phyloP scores from a whole-genome alignment of 2,888 invertebrate genomes.

The Coronaproctus castanopsis region DNA sequence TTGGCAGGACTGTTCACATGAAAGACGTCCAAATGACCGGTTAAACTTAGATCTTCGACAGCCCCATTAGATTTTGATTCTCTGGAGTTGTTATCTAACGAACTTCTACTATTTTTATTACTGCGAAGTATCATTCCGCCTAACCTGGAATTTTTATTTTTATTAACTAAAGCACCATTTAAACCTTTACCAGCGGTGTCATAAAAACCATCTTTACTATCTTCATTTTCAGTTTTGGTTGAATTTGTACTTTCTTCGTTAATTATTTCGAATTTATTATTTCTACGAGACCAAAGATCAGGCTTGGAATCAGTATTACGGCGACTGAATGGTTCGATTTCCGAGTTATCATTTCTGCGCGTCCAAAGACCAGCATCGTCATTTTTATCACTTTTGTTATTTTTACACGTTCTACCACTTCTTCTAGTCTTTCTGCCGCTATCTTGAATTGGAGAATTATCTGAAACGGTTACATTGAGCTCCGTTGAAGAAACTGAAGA shows the following conservation, averaged over 20 bases:
- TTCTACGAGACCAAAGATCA: background rate
- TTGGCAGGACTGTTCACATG: constrained; percentile 12
- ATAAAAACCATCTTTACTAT: background rate
- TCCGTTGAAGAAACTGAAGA: background rate
- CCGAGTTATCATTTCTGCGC: background rate
- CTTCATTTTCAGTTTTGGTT: background rate
- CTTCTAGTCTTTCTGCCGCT: background rate
- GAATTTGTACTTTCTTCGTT: background rate
- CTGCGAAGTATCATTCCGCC: too few species aligned
- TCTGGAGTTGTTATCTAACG: background rate
- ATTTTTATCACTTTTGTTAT: too few species aligned
- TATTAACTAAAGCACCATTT: background rate
- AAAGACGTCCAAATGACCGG: constrained; percentile 13
- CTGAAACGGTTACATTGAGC: background rate
- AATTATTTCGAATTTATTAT: background rate
- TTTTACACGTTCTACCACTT: too few species aligned
- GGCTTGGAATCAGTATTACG: background rate
- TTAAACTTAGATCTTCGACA: constrained; percentile 12
- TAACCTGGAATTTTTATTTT: background rate
- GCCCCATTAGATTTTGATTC: background rate
- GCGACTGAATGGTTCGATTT: too few species aligned
- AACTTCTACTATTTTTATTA: too few species aligned
- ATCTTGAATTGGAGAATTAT: background rate
- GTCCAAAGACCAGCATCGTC: too few species aligned
- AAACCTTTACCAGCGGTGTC: background rate